Percentiles rank a stretch among this genome's conserved stretches.
These are phyloP conservation scores for Misgurnus anguillicaudatus DNA, from an alignment of 2,113 vertebrate species.

Conservation along the genomic window DNA sequence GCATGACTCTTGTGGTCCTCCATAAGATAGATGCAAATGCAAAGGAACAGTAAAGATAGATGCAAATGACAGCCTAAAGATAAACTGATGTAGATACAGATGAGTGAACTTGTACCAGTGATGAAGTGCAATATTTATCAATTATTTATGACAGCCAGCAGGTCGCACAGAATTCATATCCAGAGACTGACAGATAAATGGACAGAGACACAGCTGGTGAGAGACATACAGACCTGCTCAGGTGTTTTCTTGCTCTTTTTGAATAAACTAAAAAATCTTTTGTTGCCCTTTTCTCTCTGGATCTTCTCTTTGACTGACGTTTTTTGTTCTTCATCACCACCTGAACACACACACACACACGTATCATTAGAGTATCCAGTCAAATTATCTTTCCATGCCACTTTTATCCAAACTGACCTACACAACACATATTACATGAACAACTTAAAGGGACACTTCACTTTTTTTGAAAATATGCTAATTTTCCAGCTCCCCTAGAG, in stretches of 20 bases:
- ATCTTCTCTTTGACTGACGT: constrained; percentile 72
- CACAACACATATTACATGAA: too few species aligned
- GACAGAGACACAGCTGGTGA: constrained; percentile 30
- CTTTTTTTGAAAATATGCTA: too few species aligned
- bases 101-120: neutral
- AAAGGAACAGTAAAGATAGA: too few species aligned
- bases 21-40: too few species aligned
- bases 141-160: neutral
- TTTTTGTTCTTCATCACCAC: constrained; percentile 40
- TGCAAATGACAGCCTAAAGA: neutral
- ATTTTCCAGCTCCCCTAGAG: too few species aligned
- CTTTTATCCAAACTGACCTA: too few species aligned
- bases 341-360: constrained; percentile 17
- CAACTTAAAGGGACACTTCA: too few species aligned
- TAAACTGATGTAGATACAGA: constrained; percentile 21
- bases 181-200: neutral
- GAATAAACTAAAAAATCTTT: constrained; percentile 88
- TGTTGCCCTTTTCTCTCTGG: constrained; percentile 79
- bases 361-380: too few species aligned
- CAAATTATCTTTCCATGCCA: too few species aligned
- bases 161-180: neutral
- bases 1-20: too few species aligned
- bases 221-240: constrained; percentile 74
- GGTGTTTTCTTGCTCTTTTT: constrained; percentile 84
- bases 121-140: neutral